Conservation (phyloP, 2,888 invertebrate species). For the Empis livida region DNA sequence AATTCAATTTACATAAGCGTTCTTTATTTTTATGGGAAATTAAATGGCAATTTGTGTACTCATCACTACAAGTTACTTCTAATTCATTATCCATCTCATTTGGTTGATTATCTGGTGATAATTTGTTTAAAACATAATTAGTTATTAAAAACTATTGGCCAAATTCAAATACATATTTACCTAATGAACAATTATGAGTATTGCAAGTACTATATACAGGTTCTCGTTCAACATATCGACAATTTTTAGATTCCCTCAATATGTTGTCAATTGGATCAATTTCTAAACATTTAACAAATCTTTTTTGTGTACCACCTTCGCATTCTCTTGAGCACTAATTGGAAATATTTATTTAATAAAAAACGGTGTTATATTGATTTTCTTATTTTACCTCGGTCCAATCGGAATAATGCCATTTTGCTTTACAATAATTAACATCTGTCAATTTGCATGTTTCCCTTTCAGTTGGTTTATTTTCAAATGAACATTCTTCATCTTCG, state of each 20-base stretch:
- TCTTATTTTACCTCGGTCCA: conserved; percentile 45
- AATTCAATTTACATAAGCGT: conserved; percentile 67
- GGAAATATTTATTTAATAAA: not conserved
- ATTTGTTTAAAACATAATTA: not conserved
- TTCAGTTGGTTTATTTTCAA: conserved; percentile 49
- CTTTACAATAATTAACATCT: conserved; percentile 22
- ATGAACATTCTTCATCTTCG: conserved; percentile 35
- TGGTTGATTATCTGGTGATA: not conserved
- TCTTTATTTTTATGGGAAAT: conserved; percentile 69
- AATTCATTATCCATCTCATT: conserved; percentile 13
- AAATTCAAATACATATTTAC: not conserved
- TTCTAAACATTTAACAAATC: conserved; percentile 42
- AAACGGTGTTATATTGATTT: not conserved
- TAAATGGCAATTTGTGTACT: conserved; percentile 59
- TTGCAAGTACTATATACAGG: conserved; percentile 38
- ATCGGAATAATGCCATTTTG: conserved; percentile 43
- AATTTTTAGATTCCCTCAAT: conserved; percentile 34
- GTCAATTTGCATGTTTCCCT: conserved; percentile 44
- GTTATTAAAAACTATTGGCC: not conserved
- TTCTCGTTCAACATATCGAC: conserved; percentile 36
- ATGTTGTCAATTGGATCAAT: conserved; percentile 27
- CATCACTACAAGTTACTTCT: conserved; percentile 41
- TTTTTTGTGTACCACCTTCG: conserved; percentile 41
- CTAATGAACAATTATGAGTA: conserved; percentile 32
- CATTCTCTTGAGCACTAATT: conserved; percentile 42